These are phyloP conservation scores for Amphipoea lucens DNA, from an alignment of 2,888 invertebrate species.

Conservation along the genomic window DNA sequence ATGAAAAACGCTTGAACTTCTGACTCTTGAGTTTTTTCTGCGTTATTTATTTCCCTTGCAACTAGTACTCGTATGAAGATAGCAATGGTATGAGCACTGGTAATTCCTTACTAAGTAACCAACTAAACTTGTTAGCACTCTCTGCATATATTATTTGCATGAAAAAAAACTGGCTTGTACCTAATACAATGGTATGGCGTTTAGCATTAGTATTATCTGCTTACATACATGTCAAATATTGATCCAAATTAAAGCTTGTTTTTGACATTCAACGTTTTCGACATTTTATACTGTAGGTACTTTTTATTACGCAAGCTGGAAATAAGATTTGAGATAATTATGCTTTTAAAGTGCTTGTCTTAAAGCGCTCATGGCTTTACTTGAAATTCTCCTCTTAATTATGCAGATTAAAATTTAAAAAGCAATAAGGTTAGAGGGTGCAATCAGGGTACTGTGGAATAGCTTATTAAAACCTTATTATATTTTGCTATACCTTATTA, in stretches of 20 bases:
- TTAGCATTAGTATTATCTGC: too few species aligned
- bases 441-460: not conserved
- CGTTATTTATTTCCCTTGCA: too few species aligned
- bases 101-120: too few species aligned
- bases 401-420: not conserved
- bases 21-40: too few species aligned
- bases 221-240: not conserved
- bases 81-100: too few species aligned
- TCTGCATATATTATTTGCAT: too few species aligned
- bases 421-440: not conserved
- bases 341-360: not conserved
- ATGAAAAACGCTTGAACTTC: too few species aligned
- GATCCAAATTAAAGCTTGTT: not conserved
- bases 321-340: not conserved
- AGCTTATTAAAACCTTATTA: not conserved
- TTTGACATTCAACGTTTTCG: not conserved
- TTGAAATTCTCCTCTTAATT: not conserved
- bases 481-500: not conserved
- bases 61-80: too few species aligned
- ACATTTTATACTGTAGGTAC: not conserved
- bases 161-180: too few species aligned
- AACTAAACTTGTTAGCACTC: too few species aligned
- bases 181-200: too few species aligned
- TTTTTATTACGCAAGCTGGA: not conserved
- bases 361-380: not conserved